Percentiles rank a stretch among this genome's conserved stretches.
Conservation (phyloP, 2,113 vertebrate species). For the Etia nguti region DNA sequence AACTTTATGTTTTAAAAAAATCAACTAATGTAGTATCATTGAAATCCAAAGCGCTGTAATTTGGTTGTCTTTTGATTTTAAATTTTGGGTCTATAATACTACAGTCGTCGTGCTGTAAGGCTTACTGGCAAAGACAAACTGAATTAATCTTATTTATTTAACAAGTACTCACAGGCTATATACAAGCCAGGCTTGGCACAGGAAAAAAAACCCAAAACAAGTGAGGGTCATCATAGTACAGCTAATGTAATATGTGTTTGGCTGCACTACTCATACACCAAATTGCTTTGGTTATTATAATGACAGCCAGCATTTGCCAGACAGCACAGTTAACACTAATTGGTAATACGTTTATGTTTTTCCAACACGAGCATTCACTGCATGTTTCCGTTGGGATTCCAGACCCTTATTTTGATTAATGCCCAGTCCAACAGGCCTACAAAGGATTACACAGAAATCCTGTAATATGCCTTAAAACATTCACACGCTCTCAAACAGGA, state of each 20-base stretch:
- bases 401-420: conserved; percentile 4
- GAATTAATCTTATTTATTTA: background rate
- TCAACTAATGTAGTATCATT: background rate
- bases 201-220: conserved; percentile 12
- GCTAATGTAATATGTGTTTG: conserved; percentile 38
- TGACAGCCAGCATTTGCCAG: conserved; percentile 42
- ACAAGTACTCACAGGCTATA: background rate
- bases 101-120: background rate
- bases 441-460: background rate
- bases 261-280: conserved; percentile 27
- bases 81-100: background rate
- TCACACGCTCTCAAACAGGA: background rate
- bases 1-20: background rate
- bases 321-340: conserved; percentile 55
- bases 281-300: conserved; percentile 55
- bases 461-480: background rate
- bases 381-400: conserved; percentile 3
- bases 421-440: background rate
- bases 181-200: background rate
- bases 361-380: conserved; percentile 38
- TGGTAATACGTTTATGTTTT: conserved; percentile 60
- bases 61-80: background rate
- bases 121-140: background rate
- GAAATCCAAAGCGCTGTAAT: background rate
- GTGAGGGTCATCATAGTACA: conserved; percentile 1